A percentile compares a stretch with the other conserved stretches of the same genome.
These are phyloP conservation scores for Agapostemon virescens DNA, from an alignment of 2,888 invertebrate species.

Conservation along the genomic window DNA sequence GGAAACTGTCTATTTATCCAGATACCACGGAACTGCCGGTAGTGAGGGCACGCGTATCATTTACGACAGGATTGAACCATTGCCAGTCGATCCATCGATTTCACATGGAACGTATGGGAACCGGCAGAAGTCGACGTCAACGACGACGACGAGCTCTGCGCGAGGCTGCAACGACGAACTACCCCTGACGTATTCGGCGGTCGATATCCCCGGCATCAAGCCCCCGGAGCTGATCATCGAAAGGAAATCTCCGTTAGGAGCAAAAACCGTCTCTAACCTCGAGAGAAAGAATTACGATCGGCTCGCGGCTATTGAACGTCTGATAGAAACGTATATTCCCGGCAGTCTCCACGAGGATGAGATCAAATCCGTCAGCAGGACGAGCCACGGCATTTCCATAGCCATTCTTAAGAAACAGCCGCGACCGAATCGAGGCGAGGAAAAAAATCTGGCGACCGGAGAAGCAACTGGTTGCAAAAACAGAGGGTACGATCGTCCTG, in stretches of 20 bases:
- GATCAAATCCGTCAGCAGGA: conserved; percentile 17
- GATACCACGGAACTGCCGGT: conserved; percentile 9
- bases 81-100: conserved; percentile 45
- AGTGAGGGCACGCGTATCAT: conserved; percentile 36
- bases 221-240: conserved; percentile 26
- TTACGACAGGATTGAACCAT: conserved; percentile 41
- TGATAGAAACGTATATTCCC: conserved; percentile 57
- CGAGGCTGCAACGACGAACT: conserved; percentile 1
- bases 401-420: neutral
- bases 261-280: conserved; percentile 42
- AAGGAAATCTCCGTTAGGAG: conserved; percentile 31
- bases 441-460: conserved; percentile 30
- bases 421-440: conserved; percentile 1
- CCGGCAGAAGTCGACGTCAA: conserved; percentile 7
- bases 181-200: conserved; percentile 15
- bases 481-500: conserved; percentile 18
- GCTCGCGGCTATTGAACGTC: conserved; percentile 64
- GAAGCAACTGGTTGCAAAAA: conserved; percentile 65
- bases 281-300: conserved; percentile 61
- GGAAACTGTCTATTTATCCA: conserved; percentile 28
- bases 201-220: conserved; percentile 44
- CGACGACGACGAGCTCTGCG: neutral
- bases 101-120: conserved; percentile 29
- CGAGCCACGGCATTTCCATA: conserved; percentile 22
- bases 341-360: neutral